These are phyloP conservation scores for Sinocyclocheilus anophthalmus DNA, from an alignment of 2,113 vertebrate genomes.

Conservation along the genomic window DNA sequence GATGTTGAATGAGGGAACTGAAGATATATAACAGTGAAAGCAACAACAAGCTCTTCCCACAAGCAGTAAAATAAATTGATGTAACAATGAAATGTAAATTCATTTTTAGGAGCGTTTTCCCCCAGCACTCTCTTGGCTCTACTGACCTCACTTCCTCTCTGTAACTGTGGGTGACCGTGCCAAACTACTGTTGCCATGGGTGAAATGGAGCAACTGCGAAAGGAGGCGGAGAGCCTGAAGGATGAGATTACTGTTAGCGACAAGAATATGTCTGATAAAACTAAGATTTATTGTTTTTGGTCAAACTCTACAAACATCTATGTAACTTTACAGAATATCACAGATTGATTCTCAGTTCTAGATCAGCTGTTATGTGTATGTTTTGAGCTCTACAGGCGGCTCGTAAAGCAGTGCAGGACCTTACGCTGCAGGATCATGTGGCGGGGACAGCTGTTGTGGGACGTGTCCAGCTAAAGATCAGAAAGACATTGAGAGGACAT, in stretches of 20 bases:
- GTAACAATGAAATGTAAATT: not conserved
- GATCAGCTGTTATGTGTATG: not conserved
- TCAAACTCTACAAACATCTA: not conserved
- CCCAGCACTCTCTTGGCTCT: conserved; percentile 57
- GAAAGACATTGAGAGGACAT: conserved; percentile 91
- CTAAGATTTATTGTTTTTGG: no score
- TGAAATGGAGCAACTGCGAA: conserved; percentile 93
- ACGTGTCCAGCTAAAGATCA: conserved; percentile 89
- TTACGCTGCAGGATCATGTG: conserved; percentile 83
- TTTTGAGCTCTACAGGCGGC: conserved; percentile 78
- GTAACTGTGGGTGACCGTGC: conserved; percentile 60
- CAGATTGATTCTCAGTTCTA: not conserved
- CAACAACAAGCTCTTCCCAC: not conserved
- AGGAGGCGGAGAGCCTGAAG: conserved; percentile 93
- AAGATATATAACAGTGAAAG: conserved; percentile 20
- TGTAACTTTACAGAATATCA: not conserved
- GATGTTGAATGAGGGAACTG: not conserved
- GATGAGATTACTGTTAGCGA: conserved; percentile 90
- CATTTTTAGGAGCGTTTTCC: not conserved
- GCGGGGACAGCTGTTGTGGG: conserved; percentile 79
- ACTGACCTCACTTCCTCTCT: conserved; percentile 60
- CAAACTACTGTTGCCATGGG: conserved; percentile 80
- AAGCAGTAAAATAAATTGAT: not conserved
- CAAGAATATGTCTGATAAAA: not conserved
- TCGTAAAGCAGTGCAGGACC: conserved; percentile 88